These are phyloP conservation scores for Drosophila elegans DNA, from an alignment of 1,140 invertebrate species.

Conservation along the genomic window DNA sequence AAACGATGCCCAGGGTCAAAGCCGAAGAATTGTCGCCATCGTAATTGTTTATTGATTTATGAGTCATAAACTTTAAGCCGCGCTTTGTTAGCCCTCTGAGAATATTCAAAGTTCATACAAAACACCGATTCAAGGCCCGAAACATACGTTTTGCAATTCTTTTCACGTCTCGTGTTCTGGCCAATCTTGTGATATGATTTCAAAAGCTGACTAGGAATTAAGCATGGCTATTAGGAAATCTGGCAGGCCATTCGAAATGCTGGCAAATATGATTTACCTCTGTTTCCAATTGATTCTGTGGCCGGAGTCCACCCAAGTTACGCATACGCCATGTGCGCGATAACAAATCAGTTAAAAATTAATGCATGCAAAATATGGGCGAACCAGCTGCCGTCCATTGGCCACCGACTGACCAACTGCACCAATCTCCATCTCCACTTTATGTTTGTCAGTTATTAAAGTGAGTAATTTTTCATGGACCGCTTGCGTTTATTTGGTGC, in stretches of 20 bases:
- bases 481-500: constrained; percentile 37
- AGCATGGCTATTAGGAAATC: constrained; percentile 71
- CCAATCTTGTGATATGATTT: constrained; percentile 32
- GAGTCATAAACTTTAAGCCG: constrained; percentile 43
- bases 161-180: constrained; percentile 26
- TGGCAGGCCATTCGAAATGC: constrained; percentile 69
- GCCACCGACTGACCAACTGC: constrained; percentile 26
- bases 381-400: constrained; percentile 37
- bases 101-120: constrained; percentile 19
- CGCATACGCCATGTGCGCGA: constrained; percentile 66
- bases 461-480: constrained; percentile 64
- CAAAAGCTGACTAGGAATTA: constrained; percentile 39
- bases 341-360: constrained; percentile 76
- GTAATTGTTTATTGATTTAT: constrained; percentile 54
- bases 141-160: constrained; percentile 38
- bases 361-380: constrained; percentile 56
- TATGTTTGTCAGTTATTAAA: constrained; percentile 74
- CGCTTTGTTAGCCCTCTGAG: constrained; percentile 38
- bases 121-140: constrained; percentile 26
- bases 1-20: constrained; percentile 37
- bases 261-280: constrained; percentile 46
- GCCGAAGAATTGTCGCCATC: constrained; percentile 46
- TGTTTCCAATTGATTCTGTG: constrained; percentile 70
- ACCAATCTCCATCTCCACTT: constrained; percentile 40
- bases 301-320: constrained; percentile 43